phyloP scores from a whole-genome alignment of 37 sponge, comb jelly and placozoan species.

The Halisarca cf. caerulea region DNA sequence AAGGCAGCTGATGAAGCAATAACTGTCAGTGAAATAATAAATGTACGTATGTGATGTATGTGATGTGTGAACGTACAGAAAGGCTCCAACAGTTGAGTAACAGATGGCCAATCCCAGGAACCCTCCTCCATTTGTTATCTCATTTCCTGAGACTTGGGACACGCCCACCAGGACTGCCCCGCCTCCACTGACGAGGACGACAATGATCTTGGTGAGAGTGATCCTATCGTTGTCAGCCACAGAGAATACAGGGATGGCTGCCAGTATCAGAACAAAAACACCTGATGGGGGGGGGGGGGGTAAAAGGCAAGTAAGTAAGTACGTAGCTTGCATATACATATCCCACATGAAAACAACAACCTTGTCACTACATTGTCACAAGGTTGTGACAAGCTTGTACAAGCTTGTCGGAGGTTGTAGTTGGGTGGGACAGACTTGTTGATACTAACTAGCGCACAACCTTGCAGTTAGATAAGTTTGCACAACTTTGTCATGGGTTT shows the following conservation, averaged over 20 bases:
- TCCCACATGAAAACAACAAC: too few relatives aligned
- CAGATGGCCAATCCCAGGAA: background rate
- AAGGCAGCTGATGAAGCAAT: too few relatives aligned
- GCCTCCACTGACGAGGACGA: constrained; percentile 65
- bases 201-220: constrained; percentile 75
- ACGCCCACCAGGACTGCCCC: constrained; percentile 64
- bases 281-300: constrained; percentile 8
- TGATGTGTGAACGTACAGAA: constrained; percentile 31
- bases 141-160: constrained; percentile 19
- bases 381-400: too few relatives aligned
- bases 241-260: constrained; percentile 61
- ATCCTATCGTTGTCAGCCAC: constrained; percentile 55
- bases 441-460: too few relatives aligned
- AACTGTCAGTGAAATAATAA: background rate
- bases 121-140: background rate
- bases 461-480: too few relatives aligned
- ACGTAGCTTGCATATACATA: too few relatives aligned
- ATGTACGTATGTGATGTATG: background rate
- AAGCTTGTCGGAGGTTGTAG: too few relatives aligned
- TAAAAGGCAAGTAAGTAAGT: too few relatives aligned
- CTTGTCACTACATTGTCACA: too few relatives aligned
- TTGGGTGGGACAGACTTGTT: too few relatives aligned
- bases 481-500: too few relatives aligned
- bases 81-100: constrained; percentile 50
- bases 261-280: constrained; percentile 83